Conservation (phyloP, 2,113 vertebrate genomes). For the Anarrhichthys ocellatus region DNA sequence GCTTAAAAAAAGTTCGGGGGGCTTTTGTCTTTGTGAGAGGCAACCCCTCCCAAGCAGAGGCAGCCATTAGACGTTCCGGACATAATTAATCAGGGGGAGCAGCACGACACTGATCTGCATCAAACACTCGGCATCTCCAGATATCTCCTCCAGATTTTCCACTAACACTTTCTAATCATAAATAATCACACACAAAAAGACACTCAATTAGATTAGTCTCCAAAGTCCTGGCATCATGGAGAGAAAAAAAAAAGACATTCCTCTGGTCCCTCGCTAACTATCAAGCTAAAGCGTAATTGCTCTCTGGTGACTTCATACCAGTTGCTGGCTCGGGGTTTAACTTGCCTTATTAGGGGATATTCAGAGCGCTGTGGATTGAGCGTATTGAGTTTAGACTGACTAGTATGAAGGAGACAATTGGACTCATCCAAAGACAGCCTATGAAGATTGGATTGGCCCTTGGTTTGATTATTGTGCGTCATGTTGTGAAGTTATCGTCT, state of each 20-base stretch:
- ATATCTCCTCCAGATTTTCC: conserved; percentile 81
- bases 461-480: conserved; percentile 72
- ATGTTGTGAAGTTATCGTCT: conserved; percentile 73
- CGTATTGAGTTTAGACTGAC: conserved; percentile 65
- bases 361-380: conserved; percentile 64
- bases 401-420: conserved; percentile 67
- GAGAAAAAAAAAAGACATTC: conserved; percentile 69
- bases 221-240: conserved; percentile 79
- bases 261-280: conserved; percentile 83
- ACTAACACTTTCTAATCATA: conserved; percentile 84
- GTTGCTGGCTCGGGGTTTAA: conserved; percentile 82
- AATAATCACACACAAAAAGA: conserved; percentile 84
- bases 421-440: conserved; percentile 63
- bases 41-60: conserved; percentile 62
- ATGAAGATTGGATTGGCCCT: conserved; percentile 63
- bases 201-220: conserved; percentile 85
- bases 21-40: conserved; percentile 66
- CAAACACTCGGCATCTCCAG: conserved; percentile 77
- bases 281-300: conserved; percentile 85
- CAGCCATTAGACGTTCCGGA: conserved; percentile 72
- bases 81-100: conserved; percentile 81
- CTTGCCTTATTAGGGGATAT: conserved; percentile 82
- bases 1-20: conserved; percentile 70
- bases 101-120: conserved; percentile 78
- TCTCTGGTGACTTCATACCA: conserved; percentile 85